Base-by-base conservation (phyloP, 2,888 invertebrate genomes). In the Heliconius aoede region DNA sequence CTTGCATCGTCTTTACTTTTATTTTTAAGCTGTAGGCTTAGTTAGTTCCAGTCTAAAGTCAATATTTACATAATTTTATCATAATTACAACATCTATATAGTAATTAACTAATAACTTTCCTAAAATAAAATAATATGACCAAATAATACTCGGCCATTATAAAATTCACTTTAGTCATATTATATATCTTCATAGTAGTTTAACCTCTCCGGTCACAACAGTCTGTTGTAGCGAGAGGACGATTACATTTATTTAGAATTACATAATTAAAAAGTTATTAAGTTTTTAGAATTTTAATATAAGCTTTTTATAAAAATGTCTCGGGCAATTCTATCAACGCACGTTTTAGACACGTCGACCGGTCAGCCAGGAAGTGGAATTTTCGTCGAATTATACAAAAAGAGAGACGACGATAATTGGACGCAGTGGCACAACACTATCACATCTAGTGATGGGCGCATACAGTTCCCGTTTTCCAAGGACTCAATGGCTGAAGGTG, bases 331-430 rank as follows among this genome's bases (percentile, higher is more conserved):
- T 4, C 94, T 98, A 81, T 96, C 97, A 0, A 96, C 97, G 0
- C 97, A 97, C 86, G 96, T 97, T 0, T 88, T 97, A 78, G 97
- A 98, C 82, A 96, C 96, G 1, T 95, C 96, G 0, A 95, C 95
- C 67, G 98, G 98, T 0, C 86, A 88, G 67, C 96, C 97, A 0
- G 96, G 96, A 0, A 88, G 89, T 1, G 96, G 96, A 1, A 84
- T 97, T 1, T 95, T 95, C 84, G 96, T 97, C 3, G 96, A 96
- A 76, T 88, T 97, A 9, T 96, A 96, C 83, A 96, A 96, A 86
- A 90, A 96, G 46, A 95, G 95, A 75, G 95, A 95, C 60, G 95
- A 95, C 0, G 87, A 95, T 55, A n/a, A 55, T 46, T 97, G 97
- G 97, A 95, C 95, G 0, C 94, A 95, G 77, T 94, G 97, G 84